Evolutionary conservation across 2,113 vertebrate species (phyloP), one percentile per base, ranked within the genome.

Genomic region (Malurus alboscapulatus): DNA sequence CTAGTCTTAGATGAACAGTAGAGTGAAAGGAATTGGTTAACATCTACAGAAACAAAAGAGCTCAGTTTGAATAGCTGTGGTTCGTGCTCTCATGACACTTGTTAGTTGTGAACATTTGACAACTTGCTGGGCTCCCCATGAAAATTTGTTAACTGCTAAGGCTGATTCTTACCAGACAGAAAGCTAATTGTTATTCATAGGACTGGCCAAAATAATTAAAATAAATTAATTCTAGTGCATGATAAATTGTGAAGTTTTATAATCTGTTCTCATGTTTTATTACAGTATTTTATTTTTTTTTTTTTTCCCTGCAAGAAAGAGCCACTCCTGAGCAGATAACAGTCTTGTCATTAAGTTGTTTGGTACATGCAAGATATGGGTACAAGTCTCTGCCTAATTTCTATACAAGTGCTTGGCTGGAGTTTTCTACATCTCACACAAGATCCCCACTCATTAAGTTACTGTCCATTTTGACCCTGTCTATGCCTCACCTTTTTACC

Each of bases 91-190:
- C 3, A 2, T 6, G 8, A 62, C 78, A 73, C 78, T 73, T 66
- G 38, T 45, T 87, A 42, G 66, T 78, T 84, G 65, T 57, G 71
- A 93, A 42, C 82, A 44, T 83, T 87, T 90, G 42, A 88, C 88
- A 74, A 0, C 85, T 80, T 85, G 51, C 85, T 83, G 51, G 29
- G 47, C 90, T 51, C 54, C 82, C 68, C 50, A 24, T 30, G 67
- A 87, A 96, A 89, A 91, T 85, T 89, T 89, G 53, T 58, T 80
- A 92, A 82, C 40, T 87, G 81, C 66, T 77, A 76, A 89, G 42
- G 66, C 55, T 90, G 82, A 58, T 71, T 77, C 66, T 73, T 66
- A 85, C 40, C 19, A 92, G 84, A 79, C 58, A 92, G 61, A 24
- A 79, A 85, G 18, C 32, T 79, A 82, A 57, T 93, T 94, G 47